Conservation (phyloP, 37 sponge, comb jelly and placozoan species). For the Chondrilla cf. caribensis region DNA sequence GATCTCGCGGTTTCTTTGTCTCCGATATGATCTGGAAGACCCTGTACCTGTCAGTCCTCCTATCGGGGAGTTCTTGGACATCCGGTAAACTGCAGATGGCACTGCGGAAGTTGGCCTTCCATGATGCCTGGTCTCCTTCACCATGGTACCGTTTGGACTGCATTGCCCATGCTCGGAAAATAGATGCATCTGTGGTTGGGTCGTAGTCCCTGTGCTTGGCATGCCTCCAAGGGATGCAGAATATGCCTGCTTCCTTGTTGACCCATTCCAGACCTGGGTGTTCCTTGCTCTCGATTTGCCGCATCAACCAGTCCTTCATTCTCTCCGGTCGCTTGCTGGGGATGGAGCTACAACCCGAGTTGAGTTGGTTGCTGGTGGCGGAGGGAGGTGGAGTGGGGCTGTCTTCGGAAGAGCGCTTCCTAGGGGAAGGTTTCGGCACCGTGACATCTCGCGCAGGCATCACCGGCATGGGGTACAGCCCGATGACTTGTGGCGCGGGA, state of each 20-base stretch:
- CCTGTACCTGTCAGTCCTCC: conserved; percentile 19
- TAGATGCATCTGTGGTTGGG: conserved; percentile 25
- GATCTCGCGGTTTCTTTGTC: too few relatives aligned
- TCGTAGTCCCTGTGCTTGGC: conserved; percentile 15
- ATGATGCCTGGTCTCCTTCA: conserved; percentile 23
- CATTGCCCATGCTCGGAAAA: conserved; percentile 32
- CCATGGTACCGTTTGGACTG: conserved; percentile 18
- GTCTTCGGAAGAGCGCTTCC: conserved; percentile 12
- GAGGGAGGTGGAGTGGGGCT: background rate
- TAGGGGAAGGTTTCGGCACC: background rate
- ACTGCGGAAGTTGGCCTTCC: conserved; percentile 39
- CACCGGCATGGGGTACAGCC: background rate
- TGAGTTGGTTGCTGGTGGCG: background rate
- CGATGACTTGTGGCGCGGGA: conserved; percentile 6
- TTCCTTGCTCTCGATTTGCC: conserved; percentile 26
- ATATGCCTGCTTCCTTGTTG: conserved; percentile 8
- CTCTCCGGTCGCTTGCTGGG: conserved; percentile 26
- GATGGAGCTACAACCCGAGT: background rate
- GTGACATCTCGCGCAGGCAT: background rate
- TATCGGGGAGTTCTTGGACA: conserved; percentile 9
- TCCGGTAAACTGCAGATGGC: conserved; percentile 26
- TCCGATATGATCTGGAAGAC: conserved; percentile 6
- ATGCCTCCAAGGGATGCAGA: conserved; percentile 32
- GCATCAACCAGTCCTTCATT: conserved; percentile 19
- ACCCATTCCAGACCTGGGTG: conserved; percentile 31